Base-by-base conservation (phyloP, 2,888 invertebrate species). In the Drosophila suboccidentalis region DNA sequence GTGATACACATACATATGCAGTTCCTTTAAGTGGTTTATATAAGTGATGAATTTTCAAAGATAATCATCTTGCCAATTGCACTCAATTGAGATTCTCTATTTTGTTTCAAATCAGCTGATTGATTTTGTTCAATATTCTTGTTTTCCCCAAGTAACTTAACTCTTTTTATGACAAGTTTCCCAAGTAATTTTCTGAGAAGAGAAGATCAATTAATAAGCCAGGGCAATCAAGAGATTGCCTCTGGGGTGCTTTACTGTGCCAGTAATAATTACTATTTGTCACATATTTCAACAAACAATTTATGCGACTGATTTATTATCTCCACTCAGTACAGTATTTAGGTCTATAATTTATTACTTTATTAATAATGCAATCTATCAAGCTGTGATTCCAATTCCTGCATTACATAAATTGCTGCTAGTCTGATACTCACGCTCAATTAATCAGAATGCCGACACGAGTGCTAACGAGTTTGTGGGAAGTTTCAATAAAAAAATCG, bases 401-500 rank as follows among this genome's bases (percentile, higher is more conserved):
- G 62, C 34, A 78, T 53, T 53, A 61, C 50, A 58, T 66, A 44
- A 63, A 57, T 49, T 58, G 58, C 54, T 41, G 22, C 55, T 61
- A 44, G 41, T 57, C 80, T 63, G 58, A 69, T 71, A 87, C 75
- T 79, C 71, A 72, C 85, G 88, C 82, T 71, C 75, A 80, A 82
- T 87, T 83, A 85, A 81, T 89, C 83, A 87, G 71, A 74, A 65
- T 83, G 55, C 60, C 57, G 66, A 46, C 80, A 75, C 55, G 54
- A 73, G 54, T 63, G 63, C 49, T 51, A 74, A 73, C 67, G 63
- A 47, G 59, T 49, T 68, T 54, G 15, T 59, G 39, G 53, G 58
- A 60, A 51, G 36, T 49, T 43, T 26, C 34, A 32, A 32, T 38
- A 22, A 53, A 60, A 22, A 5, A 71, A 49, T 17, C 43, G 47